Conservation (phyloP, 92 coral and sea anemone genomes). For the Bergia sp. region DNA sequence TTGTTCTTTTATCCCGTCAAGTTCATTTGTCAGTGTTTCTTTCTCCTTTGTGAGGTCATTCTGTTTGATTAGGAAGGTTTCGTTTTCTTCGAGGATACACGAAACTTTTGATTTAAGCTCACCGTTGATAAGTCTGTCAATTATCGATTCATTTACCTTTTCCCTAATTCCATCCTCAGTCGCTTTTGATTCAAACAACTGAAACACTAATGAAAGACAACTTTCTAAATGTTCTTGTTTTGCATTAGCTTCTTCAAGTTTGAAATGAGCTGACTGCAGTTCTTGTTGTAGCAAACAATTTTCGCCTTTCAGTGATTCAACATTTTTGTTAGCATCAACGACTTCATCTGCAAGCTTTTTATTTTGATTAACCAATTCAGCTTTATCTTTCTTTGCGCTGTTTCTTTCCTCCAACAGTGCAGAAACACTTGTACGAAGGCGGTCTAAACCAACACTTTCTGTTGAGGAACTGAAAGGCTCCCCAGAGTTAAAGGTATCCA, state of each 20-base stretch:
- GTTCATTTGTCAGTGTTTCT: slow-evolving; percentile 62
- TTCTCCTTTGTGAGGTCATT: slow-evolving; percentile 58
- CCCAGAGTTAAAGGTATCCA: neutral
- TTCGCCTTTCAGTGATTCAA: neutral
- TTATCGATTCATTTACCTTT: neutral
- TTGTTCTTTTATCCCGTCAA: slow-evolving; percentile 59
- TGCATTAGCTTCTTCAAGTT: slow-evolving; percentile 2
- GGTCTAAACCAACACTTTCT: neutral
- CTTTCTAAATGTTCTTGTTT: slow-evolving; percentile 2
- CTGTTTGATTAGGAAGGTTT: slow-evolving; percentile 31
- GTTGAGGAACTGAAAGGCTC: neutral
- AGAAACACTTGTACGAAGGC: slow-evolving; percentile 2
- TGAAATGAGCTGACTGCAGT: neutral
- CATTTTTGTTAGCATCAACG: neutral
- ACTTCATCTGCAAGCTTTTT: neutral
- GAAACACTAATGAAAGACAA: neutral
- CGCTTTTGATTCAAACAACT: neutral
- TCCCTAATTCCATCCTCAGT: neutral
- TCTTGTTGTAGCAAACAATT: slow-evolving; percentile 19
- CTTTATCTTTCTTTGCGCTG: slow-evolving; percentile 10
- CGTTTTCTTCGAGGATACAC: neutral
- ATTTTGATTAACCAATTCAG: neutral
- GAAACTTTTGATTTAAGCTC: slow-evolving; percentile 20
- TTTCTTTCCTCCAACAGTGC: slow-evolving; percentile 23
- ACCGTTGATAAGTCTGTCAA: slow-evolving; percentile 4